These are phyloP conservation scores for Tetragonula carbonaria DNA, from an alignment of 2,888 invertebrate species.

Conservation along the genomic window DNA sequence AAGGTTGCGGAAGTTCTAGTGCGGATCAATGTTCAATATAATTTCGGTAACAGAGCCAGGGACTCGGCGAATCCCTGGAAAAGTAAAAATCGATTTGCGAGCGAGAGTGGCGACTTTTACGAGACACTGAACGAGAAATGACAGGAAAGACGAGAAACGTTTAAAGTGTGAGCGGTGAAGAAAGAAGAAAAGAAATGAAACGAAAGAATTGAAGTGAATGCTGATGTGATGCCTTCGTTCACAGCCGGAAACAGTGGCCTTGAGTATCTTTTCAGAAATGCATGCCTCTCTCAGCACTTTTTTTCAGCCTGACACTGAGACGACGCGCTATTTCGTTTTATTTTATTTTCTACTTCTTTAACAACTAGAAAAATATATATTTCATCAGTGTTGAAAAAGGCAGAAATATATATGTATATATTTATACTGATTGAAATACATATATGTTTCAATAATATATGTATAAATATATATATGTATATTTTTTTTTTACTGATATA, in stretches of 20 bases:
- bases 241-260: background rate
- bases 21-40: background rate
- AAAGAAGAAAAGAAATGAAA: background rate
- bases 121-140: background rate
- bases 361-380: background rate
- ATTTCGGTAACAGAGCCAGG: background rate
- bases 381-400: background rate
- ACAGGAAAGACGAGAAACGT: background rate
- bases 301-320: background rate
- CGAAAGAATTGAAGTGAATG: background rate
- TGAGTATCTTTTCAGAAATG: background rate
- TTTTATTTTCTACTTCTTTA: too few species aligned
- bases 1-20: constrained; percentile 21
- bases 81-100: constrained; percentile 57
- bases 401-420: background rate
- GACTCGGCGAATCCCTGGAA: background rate
- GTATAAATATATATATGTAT: too few species aligned
- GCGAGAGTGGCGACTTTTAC: constrained; percentile 72
- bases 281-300: background rate
- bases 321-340: background rate
- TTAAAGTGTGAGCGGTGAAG: constrained; percentile 27
- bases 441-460: too few species aligned
- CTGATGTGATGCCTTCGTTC: constrained; percentile 22
- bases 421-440: background rate
- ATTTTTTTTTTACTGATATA: too few species aligned